These are phyloP conservation scores for Petrolisthes manimaculis DNA, from an alignment of 2,888 invertebrate genomes.

Conservation along the genomic window DNA sequence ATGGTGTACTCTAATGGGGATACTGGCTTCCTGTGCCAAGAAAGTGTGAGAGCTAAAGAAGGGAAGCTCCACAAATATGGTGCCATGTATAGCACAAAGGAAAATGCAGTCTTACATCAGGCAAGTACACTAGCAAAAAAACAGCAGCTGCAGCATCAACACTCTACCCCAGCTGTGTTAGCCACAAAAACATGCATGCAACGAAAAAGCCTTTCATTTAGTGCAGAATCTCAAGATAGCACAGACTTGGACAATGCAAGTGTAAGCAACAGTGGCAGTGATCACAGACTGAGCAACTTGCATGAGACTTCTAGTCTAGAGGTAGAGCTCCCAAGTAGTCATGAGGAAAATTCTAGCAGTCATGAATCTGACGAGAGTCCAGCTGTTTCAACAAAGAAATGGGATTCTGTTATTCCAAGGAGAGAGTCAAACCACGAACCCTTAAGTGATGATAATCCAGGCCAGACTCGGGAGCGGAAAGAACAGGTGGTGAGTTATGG, in stretches of 20 bases:
- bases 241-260: conserved; percentile 37
- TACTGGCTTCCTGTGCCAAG: conserved; percentile 11
- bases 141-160: conserved; percentile 6
- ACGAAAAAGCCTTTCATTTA: conserved; percentile 48
- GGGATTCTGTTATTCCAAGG: not conserved
- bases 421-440: not conserved
- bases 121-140: conserved; percentile 30
- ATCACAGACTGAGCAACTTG: conserved; percentile 44
- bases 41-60: conserved; percentile 24
- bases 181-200: conserved; percentile 38
- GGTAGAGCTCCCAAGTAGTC: conserved; percentile 61
- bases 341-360: conserved; percentile 57
- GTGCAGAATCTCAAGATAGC: conserved; percentile 49
- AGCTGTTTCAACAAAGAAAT: conserved; percentile 8
- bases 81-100: conserved; percentile 53
- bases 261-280: conserved; percentile 52
- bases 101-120: conserved; percentile 47
- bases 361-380: conserved; percentile 58
- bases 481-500: not conserved
- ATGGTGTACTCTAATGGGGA: conserved; percentile 41
- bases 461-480: not conserved
- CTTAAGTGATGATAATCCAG: not conserved
- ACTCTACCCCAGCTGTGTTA: conserved; percentile 29
- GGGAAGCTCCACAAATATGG: conserved; percentile 34
- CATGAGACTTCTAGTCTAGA: conserved; percentile 61